Evolutionary conservation across 2,797 vertebrate genomes (phyloP).

Genomic region (Myotis daubentonii): DNA sequence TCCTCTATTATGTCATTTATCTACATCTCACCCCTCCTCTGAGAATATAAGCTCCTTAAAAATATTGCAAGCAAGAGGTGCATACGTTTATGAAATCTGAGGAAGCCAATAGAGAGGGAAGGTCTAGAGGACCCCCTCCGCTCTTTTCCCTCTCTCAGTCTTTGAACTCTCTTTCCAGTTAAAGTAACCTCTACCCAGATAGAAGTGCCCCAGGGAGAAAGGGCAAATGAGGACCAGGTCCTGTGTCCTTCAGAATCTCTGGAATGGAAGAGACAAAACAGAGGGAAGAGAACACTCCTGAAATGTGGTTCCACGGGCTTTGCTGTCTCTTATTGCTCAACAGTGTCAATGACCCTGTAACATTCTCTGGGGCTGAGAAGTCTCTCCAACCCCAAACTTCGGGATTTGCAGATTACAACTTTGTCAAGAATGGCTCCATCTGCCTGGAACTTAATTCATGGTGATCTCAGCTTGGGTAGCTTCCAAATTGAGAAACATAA

Average conservation of each 20-base stretch:
- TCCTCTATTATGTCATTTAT: conserved; percentile 49
- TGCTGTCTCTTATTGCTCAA: neutral
- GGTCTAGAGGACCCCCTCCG: neutral
- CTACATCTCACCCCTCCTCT: neutral
- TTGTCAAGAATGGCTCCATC: conserved; percentile 34
- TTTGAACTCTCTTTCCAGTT: conserved; percentile 66
- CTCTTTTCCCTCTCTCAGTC: neutral
- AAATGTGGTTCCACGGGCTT: neutral
- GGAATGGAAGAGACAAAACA: neutral
- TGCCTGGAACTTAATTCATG: neutral
- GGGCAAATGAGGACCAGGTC: conserved; percentile 31
- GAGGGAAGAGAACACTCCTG: neutral
- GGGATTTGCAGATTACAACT: conserved; percentile 17
- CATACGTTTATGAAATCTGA: neutral
- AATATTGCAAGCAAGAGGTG: neutral
- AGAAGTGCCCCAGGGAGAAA: conserved; percentile 15
- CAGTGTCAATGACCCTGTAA: neutral
- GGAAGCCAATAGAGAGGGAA: neutral
- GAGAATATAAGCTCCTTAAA: neutral
- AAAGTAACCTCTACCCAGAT: conserved; percentile 43
- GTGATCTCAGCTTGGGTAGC: neutral
- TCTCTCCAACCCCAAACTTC: conserved; percentile 5
- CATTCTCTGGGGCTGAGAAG: neutral
- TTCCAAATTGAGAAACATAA: neutral
- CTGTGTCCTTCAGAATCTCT: neutral